Evolutionary conservation across 2,113 vertebrate species (phyloP), one percentile per base, ranked within the genome.

Genomic region (Paracanthobrama guichenoti): DNA sequence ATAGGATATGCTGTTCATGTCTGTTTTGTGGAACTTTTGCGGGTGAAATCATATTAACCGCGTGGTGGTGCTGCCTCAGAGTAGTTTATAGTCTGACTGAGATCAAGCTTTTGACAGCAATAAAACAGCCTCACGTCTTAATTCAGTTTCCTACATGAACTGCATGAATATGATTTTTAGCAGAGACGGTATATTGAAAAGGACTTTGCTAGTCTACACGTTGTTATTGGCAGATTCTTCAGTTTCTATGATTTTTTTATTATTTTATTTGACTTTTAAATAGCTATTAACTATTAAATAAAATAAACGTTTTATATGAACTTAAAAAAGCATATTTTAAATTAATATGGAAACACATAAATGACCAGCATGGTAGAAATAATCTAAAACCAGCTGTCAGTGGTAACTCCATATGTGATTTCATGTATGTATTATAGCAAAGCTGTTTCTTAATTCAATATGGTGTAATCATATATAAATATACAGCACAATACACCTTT

Each of bases 41-140:
- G 9, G 16, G 46, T 13, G 6, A 59, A 28, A 53, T 71, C 22
- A 53, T 12, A 8, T 82, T 9, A 81, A 64, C 93, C 94, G 55
- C 94, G 88, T 91, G 93, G 93, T 93, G 93, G 93, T 88, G 93
- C 93, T 95, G 91, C 78, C 64, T 82, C 87, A 93, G 91, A 78
- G 84, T 85, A 60, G 64, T 82, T 35, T 60, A n/a, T 16, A 57
- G 10, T 35, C 16, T 14, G 72, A 31, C 3, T 12, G 22, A 24
- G 20, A 64, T 66, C 11, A 18, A 82, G 48, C 16, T 71, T 44
- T 62, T 77, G 57, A 84, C 24, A 35, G 71, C 39, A 55, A 69
- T 44, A 16, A 57, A 59, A 55, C 9, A 18, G 20, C 28, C 20
- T 57, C 11, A 79, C 46, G 48, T 76, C 73, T 69, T 79, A 9